Base-by-base conservation (phyloP, 2,888 invertebrate species). In the Tromatobia lineatoria region DNA sequence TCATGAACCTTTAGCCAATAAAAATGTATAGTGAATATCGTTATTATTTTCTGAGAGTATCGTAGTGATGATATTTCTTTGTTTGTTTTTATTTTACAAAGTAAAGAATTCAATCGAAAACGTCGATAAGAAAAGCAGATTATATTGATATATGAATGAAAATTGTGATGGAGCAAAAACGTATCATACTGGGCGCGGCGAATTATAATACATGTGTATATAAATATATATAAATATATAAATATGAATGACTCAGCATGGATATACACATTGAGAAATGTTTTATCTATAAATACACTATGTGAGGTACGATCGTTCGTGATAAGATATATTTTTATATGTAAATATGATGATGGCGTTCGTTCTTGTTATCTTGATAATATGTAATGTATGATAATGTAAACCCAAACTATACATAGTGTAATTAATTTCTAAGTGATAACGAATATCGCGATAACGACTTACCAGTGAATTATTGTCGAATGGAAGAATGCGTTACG, bases 281-380 rank as follows among this genome's bases (percentile, higher is more conserved):
- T 91, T 91, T 92, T 89, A 89, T 90, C 88, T 88, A 88, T 87
- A 88, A 85, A 87, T 86, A 89, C 87, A 88, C 85, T 82, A 82
- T 88, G 86, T 76, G 76, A 91, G 85, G 85, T 82, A 83, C 85
- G 88, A 91, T 90, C 90, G 87, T 87, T 90, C 88, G 86, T 87
- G 87, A 90, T 90, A 90, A 90, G 89, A 91, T 92, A 92, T 92
- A 93, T 93, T 93, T 93, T 93, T 93, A 91, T 93, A 93, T 93
- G 92, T 93, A 93, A 89, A 93, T 93, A 93, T 85, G 90, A 93
- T 85, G 90, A 92, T 87, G 89, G 88, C 89, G 90, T 92, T 91
- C 89, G 89, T 92, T 89, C 90, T 93, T 92, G 92, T 91, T 90
- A 91, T 88, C 89, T 91, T 88, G 86, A 83, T 83, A 79, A 86